phyloP scores from a whole-genome alignment of 2,113 vertebrate genomes.

The Rallus limicola region DNA sequence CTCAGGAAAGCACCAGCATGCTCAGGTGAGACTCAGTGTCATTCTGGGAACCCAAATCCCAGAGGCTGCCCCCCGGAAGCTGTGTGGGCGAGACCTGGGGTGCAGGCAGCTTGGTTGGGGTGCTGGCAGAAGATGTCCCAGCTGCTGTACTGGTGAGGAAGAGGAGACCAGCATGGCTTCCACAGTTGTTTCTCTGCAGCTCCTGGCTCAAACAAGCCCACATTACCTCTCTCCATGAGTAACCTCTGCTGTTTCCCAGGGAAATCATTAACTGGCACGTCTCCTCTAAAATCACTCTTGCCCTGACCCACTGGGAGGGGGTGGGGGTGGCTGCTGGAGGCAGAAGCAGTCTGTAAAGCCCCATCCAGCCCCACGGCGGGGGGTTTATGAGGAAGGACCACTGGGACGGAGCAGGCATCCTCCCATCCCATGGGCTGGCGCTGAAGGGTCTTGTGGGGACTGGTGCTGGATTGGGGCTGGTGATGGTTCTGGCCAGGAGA shows the following conservation, averaged over 20 bases:
- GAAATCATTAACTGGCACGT: constrained; percentile 52
- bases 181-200: constrained; percentile 5
- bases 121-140: not conserved
- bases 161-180: not conserved
- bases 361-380: not conserved
- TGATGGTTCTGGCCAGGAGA: not conserved
- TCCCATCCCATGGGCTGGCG: not conserved
- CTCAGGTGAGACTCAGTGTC: not conserved
- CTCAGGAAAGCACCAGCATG: accelerated
- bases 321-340: not conserved
- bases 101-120: not conserved
- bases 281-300: constrained; percentile 39
- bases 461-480: not conserved
- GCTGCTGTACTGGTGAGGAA: not conserved
- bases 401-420: not conserved
- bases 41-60: not conserved
- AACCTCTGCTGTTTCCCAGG: constrained; percentile 60
- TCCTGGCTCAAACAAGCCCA: constrained; percentile 48
- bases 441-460: not conserved
- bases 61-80: not conserved
- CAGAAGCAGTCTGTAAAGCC: not conserved
- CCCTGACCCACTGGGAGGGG: constrained; percentile 34
- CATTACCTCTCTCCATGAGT: constrained; percentile 54
- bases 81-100: accelerated
- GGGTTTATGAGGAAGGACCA: not conserved